Evolutionary conservation across 2,888 invertebrate genomes (phyloP).

Genomic region (Pachycephus smyrnensis): DNA sequence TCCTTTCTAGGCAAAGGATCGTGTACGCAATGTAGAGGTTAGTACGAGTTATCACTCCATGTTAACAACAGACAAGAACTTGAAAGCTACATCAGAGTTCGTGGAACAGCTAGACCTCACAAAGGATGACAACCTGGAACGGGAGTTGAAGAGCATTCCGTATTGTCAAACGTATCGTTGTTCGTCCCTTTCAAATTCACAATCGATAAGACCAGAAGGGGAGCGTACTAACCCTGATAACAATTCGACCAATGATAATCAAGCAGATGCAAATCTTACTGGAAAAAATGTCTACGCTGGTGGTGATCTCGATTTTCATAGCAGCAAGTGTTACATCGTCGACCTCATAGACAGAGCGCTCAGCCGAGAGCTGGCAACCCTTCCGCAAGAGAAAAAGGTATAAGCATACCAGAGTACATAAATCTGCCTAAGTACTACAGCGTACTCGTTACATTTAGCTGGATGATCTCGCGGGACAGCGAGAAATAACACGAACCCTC

Average conservation of each 20-base stretch:
- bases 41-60: conserved; percentile 15
- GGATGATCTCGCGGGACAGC: background rate
- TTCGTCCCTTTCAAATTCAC: background rate
- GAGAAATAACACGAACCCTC: conserved; percentile 42
- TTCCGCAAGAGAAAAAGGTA: conserved; percentile 34
- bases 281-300: conserved; percentile 31
- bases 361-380: conserved; percentile 65
- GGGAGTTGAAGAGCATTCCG: conserved; percentile 17
- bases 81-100: conserved; percentile 11
- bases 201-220: background rate
- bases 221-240: background rate
- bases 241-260: background rate
- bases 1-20: background rate
- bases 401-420: background rate
- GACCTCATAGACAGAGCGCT: conserved; percentile 67
- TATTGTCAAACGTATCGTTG: background rate
- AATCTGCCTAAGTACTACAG: background rate
- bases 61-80: conserved; percentile 4
- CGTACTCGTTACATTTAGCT: background rate
- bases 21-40: background rate
- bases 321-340: conserved; percentile 67
- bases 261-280: conserved; percentile 1
- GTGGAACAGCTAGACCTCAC: conserved; percentile 17
- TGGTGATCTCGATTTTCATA: conserved; percentile 64
- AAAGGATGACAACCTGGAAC: conserved; percentile 8